phyloP scores from a whole-genome alignment of 2,888 invertebrate genomes.

The Labia minor region DNA sequence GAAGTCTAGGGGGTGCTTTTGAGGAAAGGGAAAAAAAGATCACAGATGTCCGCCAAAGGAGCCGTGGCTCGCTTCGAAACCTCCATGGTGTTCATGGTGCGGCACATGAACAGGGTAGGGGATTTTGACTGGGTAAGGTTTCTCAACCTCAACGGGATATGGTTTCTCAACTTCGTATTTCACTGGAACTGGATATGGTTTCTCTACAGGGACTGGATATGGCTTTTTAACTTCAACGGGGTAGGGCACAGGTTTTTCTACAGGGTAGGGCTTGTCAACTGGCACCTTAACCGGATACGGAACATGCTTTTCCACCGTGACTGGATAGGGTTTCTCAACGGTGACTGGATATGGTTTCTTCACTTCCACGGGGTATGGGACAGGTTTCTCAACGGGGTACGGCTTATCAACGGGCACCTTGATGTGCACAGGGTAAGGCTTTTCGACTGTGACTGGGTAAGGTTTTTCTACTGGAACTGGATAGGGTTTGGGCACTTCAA shows the following conservation, averaged over 20 bases:
- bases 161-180: background rate
- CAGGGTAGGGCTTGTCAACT: background rate
- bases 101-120: background rate
- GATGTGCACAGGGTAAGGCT: conserved; percentile 35
- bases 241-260: background rate
- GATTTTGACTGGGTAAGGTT: conserved; percentile 1
- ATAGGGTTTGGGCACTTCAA: conserved; percentile 21
- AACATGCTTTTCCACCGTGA: conserved; percentile 28
- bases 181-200: background rate
- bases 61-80: background rate
- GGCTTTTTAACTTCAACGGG: background rate
- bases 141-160: background rate
- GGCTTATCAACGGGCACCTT: conserved; percentile 39
- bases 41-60: background rate
- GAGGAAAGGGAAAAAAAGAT: background rate
- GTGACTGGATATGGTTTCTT: conserved; percentile 33
- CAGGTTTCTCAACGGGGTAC: conserved; percentile 49
- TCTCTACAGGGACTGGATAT: background rate
- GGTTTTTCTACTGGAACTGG: conserved; percentile 20
- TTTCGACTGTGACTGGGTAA: conserved; percentile 43
- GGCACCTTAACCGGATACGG: conserved; percentile 24
- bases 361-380: conserved; percentile 50
- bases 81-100: conserved; percentile 5
- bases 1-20: background rate
- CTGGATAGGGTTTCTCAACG: conserved; percentile 45